These are phyloP conservation scores for Chrysolina haemoptera DNA, from an alignment of 2,888 invertebrate species.

Conservation along the genomic window DNA sequence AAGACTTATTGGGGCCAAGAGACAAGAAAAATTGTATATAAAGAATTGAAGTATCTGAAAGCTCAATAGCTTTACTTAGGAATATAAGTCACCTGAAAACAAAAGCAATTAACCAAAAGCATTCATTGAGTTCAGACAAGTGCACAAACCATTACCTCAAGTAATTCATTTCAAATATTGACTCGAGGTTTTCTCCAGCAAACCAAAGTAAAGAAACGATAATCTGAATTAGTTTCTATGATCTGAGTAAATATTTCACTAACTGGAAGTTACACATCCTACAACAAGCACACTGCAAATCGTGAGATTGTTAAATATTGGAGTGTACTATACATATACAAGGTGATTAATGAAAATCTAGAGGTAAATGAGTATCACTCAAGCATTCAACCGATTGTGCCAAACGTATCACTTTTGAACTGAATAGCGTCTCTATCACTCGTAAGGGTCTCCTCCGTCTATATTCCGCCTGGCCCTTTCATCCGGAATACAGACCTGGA, in stretches of 20 bases:
- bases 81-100: neutral
- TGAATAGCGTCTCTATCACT: too few species aligned
- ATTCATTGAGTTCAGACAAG: neutral
- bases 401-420: too few species aligned
- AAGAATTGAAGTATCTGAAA: too few species aligned
- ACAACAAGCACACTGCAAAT: conserved; percentile 33
- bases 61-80: neutral
- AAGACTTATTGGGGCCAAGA: too few species aligned
- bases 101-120: neutral
- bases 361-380: too few species aligned
- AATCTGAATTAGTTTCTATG: conserved; percentile 49
- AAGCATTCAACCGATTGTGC: too few species aligned
- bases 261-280: conserved; percentile 50
- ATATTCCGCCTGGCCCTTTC: too few species aligned
- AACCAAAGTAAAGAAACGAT: conserved; percentile 40
- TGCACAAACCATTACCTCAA: conserved; percentile 11
- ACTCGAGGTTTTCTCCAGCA: conserved; percentile 13
- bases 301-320: conserved; percentile 58
- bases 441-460: too few species aligned
- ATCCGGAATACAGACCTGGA: too few species aligned
- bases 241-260: conserved; percentile 38
- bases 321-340: conserved; percentile 29
- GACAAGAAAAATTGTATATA: too few species aligned
- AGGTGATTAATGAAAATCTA: too few species aligned
- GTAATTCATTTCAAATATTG: conserved; percentile 27